These are phyloP conservation scores for Hemistola chrysoprasaria DNA, from an alignment of 2,888 invertebrate species.

Conservation along the genomic window DNA sequence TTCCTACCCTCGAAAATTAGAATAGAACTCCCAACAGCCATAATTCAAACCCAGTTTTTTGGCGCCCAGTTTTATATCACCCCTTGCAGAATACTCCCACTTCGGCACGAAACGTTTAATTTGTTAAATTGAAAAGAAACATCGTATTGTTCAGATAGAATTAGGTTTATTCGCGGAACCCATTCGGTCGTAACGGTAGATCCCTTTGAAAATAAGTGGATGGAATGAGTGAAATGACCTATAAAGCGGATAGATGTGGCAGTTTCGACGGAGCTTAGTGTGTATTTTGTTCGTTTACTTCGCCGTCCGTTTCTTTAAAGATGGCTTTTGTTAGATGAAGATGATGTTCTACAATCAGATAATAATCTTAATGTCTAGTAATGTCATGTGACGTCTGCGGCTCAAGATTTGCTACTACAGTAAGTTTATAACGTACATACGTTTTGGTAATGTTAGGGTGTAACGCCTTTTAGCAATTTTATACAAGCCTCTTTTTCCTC, in stretches of 20 bases:
- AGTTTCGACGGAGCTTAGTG: slow-evolving; percentile 54
- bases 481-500: too few relatives aligned
- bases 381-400: neutral
- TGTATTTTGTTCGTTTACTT: slow-evolving; percentile 47
- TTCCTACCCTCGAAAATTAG: slow-evolving; percentile 2
- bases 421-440: too few relatives aligned
- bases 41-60: slow-evolving; percentile 26
- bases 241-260: slow-evolving; percentile 71
- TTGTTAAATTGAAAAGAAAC: slow-evolving; percentile 80
- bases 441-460: too few relatives aligned
- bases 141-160: slow-evolving; percentile 69
- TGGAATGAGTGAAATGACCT: slow-evolving; percentile 75
- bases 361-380: slow-evolving; percentile 9
- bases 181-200: slow-evolving; percentile 70
- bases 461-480: too few relatives aligned
- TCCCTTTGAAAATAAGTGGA: slow-evolving; percentile 75
- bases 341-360: slow-evolving; percentile 14
- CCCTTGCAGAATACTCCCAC: slow-evolving; percentile 37
- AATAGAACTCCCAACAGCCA: slow-evolving; percentile 6
- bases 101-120: slow-evolving; percentile 57
- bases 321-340: slow-evolving; percentile 19
- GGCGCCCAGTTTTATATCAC: slow-evolving; percentile 23
- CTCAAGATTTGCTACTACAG: too few relatives aligned
- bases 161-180: slow-evolving; percentile 76
- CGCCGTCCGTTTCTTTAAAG: slow-evolving; percentile 26